Conservation (phyloP, 1,140 invertebrate species). For the Drosophila serrata region DNA sequence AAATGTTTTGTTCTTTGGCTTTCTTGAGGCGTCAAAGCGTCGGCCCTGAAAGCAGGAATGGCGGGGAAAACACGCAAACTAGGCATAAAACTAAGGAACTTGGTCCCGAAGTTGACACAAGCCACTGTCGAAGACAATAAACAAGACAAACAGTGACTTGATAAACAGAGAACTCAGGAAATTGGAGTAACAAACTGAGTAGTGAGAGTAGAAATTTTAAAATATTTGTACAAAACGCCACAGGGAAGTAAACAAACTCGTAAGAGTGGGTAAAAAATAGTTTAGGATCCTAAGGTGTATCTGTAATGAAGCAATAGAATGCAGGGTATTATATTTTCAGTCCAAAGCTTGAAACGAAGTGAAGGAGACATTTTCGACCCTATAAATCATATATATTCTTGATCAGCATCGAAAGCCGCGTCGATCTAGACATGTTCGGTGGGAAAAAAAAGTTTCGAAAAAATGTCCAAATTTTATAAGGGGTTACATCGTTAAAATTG, state of each 20-base stretch:
- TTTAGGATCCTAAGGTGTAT: not conserved
- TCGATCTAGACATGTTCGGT: too few species aligned
- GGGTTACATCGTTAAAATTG: too few species aligned
- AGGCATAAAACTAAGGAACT: constrained; percentile 65
- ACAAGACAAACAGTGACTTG: constrained; percentile 48
- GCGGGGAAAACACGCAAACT: constrained; percentile 49
- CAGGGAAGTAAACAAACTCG: constrained; percentile 5
- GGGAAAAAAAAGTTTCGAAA: too few species aligned
- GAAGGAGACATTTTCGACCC: too few species aligned
- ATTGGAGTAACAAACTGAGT: not conserved
- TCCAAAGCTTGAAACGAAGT: too few species aligned
- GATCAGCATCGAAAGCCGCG: too few species aligned
- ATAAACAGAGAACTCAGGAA: constrained; percentile 1
- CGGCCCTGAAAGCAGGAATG: constrained; percentile 20
- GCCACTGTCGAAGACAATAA: constrained; percentile 48
- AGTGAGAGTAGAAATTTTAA: not conserved
- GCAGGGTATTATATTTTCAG: too few species aligned
- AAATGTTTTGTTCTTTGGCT: constrained; percentile 45
- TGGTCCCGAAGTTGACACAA: constrained; percentile 51
- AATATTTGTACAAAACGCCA: constrained; percentile 9
- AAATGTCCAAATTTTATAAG: too few species aligned
- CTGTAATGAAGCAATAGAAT: not conserved
- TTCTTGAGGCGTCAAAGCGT: constrained; percentile 41
- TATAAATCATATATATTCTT: too few species aligned
- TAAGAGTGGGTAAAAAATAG: not conserved